A percentile compares a stretch with the other conserved stretches of the same genome.
phyloP scores from a whole-genome alignment of 2,888 invertebrate genomes.

The Apoderus coryli region DNA sequence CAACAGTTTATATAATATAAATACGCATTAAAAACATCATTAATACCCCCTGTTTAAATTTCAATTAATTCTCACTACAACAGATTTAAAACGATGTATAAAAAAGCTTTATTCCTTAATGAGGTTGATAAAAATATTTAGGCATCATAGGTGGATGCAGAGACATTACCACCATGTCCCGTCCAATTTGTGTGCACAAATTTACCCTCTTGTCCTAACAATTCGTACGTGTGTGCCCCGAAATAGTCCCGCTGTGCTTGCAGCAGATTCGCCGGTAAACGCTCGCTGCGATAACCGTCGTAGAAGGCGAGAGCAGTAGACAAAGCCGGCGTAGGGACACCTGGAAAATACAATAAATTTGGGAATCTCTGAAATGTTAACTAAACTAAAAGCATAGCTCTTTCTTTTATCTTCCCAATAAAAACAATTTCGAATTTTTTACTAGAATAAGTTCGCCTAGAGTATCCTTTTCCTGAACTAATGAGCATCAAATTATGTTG shows the following conservation, averaged over 20 bases:
- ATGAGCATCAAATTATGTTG: no score
- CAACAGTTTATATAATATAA: no score
- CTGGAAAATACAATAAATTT: conserved; percentile 36
- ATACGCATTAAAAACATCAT: no score
- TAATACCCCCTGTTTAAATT: no score
- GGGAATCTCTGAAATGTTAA: no score
- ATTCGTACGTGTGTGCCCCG: conserved; percentile 96
- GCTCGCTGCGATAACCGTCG: conserved; percentile 81
- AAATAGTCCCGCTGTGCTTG: conserved; percentile 98
- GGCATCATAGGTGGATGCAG: conserved; percentile 81
- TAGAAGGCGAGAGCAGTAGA: conserved; percentile 92
- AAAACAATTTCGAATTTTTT: no score
- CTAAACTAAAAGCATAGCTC: no score
- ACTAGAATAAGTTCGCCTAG: no score
- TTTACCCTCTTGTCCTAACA: conserved; percentile 68
- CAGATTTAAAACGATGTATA: not conserved
- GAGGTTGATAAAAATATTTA: no score
- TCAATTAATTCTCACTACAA: no score
- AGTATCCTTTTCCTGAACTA: conserved; percentile 5
- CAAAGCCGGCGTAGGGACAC: conserved; percentile 90
- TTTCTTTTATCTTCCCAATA: no score
- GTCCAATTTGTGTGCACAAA: conserved; percentile 99
- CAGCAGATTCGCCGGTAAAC: conserved; percentile 86
- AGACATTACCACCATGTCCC: conserved; percentile 91
- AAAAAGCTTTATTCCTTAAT: conserved; percentile 1